Percentiles rank a stretch among this genome's conserved stretches.
These are phyloP conservation scores for Pterophyllum scalare DNA, from an alignment of 2,113 vertebrate species.

Conservation along the genomic window DNA sequence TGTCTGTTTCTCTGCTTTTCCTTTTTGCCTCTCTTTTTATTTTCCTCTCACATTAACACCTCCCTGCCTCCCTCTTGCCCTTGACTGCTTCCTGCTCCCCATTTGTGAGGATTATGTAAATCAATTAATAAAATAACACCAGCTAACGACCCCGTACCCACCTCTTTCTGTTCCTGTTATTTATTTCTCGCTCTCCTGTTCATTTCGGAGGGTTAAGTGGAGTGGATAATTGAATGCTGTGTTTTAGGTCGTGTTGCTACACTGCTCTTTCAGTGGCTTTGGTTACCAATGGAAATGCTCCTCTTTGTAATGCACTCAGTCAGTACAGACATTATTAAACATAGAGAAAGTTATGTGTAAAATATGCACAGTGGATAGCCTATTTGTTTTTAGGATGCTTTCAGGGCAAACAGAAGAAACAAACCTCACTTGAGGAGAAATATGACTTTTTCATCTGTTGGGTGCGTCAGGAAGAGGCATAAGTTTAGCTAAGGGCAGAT, in stretches of 20 bases:
- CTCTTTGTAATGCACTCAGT: neutral
- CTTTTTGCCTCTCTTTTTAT: slow-evolving; percentile 4
- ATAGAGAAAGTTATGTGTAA: neutral
- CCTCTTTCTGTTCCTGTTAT: slow-evolving; percentile 29
- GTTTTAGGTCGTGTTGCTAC: slow-evolving; percentile 39
- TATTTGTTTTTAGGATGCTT: slow-evolving; percentile 56
- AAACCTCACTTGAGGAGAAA: neutral
- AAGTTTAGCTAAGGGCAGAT: slow-evolving; percentile 12
- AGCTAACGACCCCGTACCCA: slow-evolving; percentile 36
- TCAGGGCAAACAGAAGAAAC: slow-evolving; percentile 27
- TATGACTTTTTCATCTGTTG: slow-evolving; percentile 1
- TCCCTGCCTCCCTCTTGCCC: neutral
- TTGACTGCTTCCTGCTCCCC: neutral
- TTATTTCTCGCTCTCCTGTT: slow-evolving; percentile 44
- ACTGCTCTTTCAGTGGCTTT: slow-evolving; percentile 43
- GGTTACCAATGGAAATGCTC: slow-evolving; percentile 24
- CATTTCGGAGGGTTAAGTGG: slow-evolving; percentile 54
- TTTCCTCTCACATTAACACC: slow-evolving; percentile 13
- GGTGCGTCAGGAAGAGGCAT: neutral
- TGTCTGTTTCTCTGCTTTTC: slow-evolving; percentile 3
- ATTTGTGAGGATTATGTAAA: slow-evolving; percentile 66
- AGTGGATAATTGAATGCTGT: slow-evolving; percentile 66
- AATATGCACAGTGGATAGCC: neutral
- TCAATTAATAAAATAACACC: slow-evolving; percentile 69
- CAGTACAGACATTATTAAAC: neutral